phyloP scores from a whole-genome alignment of 2,888 invertebrate genomes.

The Malachius bipustulatus region DNA sequence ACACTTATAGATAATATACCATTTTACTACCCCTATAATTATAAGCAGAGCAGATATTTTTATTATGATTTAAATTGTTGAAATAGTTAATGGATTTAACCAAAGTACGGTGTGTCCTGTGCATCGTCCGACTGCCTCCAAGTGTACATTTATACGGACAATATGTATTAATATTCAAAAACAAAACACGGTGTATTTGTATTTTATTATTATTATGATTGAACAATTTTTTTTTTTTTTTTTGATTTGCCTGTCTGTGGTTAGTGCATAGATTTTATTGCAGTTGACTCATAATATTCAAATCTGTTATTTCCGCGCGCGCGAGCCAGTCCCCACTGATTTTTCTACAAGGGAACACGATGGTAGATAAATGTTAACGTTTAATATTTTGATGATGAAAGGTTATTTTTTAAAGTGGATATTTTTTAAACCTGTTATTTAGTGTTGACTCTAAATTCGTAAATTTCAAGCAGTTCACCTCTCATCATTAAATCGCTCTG shows the following conservation, averaged over 20 bases:
- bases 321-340: too few species aligned
- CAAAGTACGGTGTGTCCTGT: slow-evolving; percentile 20
- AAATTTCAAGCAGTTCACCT: slow-evolving; percentile 35
- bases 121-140: slow-evolving; percentile 10
- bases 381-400: too few species aligned
- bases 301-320: too few species aligned
- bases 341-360: too few species aligned
- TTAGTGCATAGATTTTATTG: too few species aligned
- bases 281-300: too few species aligned
- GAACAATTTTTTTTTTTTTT: too few species aligned
- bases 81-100: slow-evolving; percentile 22
- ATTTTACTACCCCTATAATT: slow-evolving; percentile 26
- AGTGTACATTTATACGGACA: slow-evolving; percentile 8
- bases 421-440: too few species aligned
- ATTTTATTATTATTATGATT: slow-evolving; percentile 21
- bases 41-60: slow-evolving; percentile 37
- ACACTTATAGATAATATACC: slow-evolving; percentile 26
- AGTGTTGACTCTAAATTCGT: slow-evolving; percentile 23
- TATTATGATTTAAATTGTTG: slow-evolving; percentile 29
- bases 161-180: too few species aligned
- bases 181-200: slow-evolving; percentile 15
- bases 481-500: slow-evolving; percentile 41
- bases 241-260: too few species aligned
- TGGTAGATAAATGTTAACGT: not conserved
- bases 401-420: too few species aligned